Evolutionary conservation across 64 coral and sea anemone species (phyloP).

Genomic region (Actinia equina): DNA sequence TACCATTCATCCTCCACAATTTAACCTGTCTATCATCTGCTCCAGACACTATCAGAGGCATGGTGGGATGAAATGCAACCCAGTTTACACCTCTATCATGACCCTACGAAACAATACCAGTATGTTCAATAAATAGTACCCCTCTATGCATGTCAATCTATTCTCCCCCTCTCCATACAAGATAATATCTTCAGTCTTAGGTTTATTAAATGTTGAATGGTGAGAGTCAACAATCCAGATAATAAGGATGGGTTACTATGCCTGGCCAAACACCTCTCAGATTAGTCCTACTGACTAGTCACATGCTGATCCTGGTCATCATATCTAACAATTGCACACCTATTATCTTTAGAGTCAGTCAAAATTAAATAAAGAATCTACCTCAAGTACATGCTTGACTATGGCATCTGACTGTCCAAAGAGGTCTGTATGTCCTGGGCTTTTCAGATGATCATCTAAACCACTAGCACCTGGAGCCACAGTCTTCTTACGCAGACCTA

Average conservation of each 20-base stretch:
- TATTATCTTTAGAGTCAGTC: neutral
- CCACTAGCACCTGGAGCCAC: conserved; percentile 84
- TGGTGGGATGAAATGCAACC: conserved; percentile 96
- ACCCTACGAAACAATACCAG: conserved; percentile 43
- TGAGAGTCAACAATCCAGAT: too few relatives aligned
- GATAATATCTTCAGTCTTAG: too few relatives aligned
- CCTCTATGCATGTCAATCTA: too few relatives aligned
- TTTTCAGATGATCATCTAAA: conserved; percentile 82
- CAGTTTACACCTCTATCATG: conserved; percentile 99
- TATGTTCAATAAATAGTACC: neutral
- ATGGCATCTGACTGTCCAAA: conserved; percentile 99
- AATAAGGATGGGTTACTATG: too few relatives aligned
- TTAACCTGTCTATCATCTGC: conserved; percentile 99
- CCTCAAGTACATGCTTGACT: conserved; percentile 99
- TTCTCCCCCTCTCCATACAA: too few relatives aligned
- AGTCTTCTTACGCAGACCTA: conserved; percentile 95
- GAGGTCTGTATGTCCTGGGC: conserved; percentile 83
- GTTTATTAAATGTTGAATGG: too few relatives aligned
- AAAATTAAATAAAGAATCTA: neutral
- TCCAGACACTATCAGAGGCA: conserved; percentile 95
- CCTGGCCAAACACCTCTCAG: too few relatives aligned
- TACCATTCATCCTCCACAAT: conserved; percentile 99
- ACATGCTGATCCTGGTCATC: too few relatives aligned
- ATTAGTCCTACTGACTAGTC: too few relatives aligned
- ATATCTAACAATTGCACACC: too few relatives aligned